phyloP scores from a whole-genome alignment of 2,888 invertebrate species.

The Herminia tarsipennalis region DNA sequence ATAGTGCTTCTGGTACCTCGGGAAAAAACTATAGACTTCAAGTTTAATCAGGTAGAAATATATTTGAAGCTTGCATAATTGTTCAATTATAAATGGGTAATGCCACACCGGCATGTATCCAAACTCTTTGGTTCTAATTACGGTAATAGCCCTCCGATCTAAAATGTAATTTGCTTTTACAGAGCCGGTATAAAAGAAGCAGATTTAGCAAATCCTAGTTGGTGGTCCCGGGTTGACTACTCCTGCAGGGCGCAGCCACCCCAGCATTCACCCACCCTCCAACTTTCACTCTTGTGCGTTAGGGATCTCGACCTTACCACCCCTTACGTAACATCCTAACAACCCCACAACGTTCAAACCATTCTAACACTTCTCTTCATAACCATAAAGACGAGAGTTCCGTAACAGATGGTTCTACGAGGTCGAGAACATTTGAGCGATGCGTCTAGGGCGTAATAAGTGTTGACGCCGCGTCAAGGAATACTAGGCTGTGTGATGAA shows the following conservation, averaged over 20 bases:
- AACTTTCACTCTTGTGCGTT: slow-evolving; percentile 81
- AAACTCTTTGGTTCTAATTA: no score
- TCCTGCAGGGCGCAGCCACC: slow-evolving; percentile 73
- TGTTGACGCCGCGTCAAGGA: slow-evolving; percentile 55
- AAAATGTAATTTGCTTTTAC: slow-evolving; percentile 53
- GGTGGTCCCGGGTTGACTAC: slow-evolving; percentile 81
- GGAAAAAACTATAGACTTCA: no score
- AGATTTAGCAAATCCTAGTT: slow-evolving; percentile 82
- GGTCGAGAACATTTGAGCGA: slow-evolving; percentile 78
- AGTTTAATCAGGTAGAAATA: no score
- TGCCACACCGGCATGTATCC: no score
- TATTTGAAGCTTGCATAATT: no score
- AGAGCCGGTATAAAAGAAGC: slow-evolving; percentile 69
- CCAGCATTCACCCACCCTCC: slow-evolving; percentile 74
- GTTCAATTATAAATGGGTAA: no score
- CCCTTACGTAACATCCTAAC: slow-evolving; percentile 63
- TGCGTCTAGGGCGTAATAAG: slow-evolving; percentile 79
- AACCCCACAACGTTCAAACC: slow-evolving; percentile 47
- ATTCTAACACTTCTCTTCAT: slow-evolving; percentile 48
- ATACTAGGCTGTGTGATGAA: slow-evolving; percentile 58
- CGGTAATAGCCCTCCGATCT: no score
- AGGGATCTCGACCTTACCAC: slow-evolving; percentile 72
- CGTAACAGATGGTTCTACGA: slow-evolving; percentile 61
- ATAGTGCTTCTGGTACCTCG: no score
- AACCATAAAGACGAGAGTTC: slow-evolving; percentile 59